Evolutionary conservation across 2,113 vertebrate genomes (phyloP).

Genomic region (human (Homo sapiens)): DNA sequence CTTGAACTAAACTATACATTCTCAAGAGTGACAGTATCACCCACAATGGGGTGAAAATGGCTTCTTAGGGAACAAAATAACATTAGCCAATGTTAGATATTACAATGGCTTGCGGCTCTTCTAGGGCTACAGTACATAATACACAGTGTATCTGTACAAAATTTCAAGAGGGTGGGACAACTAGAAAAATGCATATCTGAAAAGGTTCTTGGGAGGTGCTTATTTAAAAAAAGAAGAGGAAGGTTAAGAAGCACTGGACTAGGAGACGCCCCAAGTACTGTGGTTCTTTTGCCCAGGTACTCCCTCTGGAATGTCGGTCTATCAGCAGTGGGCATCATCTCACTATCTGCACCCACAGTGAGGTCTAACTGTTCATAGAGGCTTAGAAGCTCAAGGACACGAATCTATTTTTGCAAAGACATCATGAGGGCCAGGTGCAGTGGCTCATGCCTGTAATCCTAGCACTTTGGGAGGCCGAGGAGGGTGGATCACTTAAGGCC

Average conservation of each 20-base stretch:
- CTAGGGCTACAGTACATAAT: not conserved
- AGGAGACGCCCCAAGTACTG: too few relatives aligned
- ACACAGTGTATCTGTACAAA: not conserved
- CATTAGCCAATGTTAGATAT: not conserved
- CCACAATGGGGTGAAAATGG: not conserved
- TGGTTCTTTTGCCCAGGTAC: too few relatives aligned
- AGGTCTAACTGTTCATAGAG: not conserved
- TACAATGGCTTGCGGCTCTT: not conserved
- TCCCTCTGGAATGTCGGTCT: not conserved
- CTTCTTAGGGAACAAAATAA: not conserved
- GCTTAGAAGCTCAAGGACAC: not conserved
- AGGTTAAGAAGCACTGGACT: not conserved
- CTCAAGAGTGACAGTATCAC: not conserved
- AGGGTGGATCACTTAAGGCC: too few relatives aligned
- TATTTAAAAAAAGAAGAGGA: not conserved
- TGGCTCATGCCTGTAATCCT: too few relatives aligned
- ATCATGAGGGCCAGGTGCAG: too few relatives aligned
- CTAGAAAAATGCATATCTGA: not conserved
- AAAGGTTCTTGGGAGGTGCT: not conserved
- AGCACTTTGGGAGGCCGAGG: too few relatives aligned
- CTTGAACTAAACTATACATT: not conserved
- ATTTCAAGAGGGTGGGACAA: not conserved
- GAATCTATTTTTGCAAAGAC: not conserved
- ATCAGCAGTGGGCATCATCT: not conserved
- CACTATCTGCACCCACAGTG: not conserved